Conservation (phyloP, 1,140 invertebrate genomes). For the Bombus balteatus region DNA sequence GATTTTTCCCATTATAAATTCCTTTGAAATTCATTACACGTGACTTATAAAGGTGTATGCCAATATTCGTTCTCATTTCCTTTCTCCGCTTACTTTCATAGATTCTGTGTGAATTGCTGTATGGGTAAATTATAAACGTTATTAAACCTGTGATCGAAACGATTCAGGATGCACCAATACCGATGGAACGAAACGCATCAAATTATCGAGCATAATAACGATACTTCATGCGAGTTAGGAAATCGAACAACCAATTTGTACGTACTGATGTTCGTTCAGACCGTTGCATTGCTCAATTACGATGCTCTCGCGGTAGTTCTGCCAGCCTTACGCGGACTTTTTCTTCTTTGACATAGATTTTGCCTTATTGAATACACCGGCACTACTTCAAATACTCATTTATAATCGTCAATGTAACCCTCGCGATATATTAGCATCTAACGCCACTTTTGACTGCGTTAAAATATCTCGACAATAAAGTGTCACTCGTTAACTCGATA, state of each 20-base stretch:
- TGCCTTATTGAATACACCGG: too few relatives aligned
- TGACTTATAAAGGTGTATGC: too few relatives aligned
- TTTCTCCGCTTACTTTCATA: too few relatives aligned
- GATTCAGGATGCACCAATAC: too few relatives aligned
- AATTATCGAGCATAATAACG: not conserved
- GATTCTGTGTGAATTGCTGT: too few relatives aligned
- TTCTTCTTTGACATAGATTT: not conserved
- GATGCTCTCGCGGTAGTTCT: not conserved
- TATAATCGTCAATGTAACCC: constrained; percentile 7
- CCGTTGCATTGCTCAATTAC: not conserved
- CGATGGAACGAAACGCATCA: too few relatives aligned
- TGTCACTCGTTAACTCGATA: not conserved
- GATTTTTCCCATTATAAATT: too few relatives aligned
- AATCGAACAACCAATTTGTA: not conserved
- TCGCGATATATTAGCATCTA: not conserved
- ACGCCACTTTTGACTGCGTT: not conserved
- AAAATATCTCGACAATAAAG: constrained; percentile 15
- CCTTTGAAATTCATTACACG: too few relatives aligned
- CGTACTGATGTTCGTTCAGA: not conserved
- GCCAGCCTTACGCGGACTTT: not conserved
- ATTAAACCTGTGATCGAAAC: too few relatives aligned
- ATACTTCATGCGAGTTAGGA: not conserved
- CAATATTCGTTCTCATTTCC: too few relatives aligned
- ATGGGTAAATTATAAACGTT: too few relatives aligned
- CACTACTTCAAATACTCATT: not conserved